These are phyloP conservation scores for Suncus etruscus DNA, from an alignment of 2,113 vertebrate species.

Conservation along the genomic window DNA sequence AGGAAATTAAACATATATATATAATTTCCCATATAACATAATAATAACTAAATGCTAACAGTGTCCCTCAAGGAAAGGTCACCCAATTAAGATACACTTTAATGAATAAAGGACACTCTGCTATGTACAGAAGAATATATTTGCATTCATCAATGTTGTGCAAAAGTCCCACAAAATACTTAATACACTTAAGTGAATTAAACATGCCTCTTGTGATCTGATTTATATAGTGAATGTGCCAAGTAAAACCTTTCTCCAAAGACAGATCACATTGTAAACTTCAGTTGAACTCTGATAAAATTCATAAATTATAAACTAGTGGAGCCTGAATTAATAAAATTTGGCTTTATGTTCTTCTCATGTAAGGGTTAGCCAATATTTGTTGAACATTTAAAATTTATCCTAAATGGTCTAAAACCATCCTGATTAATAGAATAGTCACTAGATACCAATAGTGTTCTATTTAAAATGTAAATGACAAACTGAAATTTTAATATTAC, in stretches of 20 bases:
- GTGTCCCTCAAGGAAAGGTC: constrained; percentile 24
- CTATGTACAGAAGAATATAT: constrained; percentile 66
- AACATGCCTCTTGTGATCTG: constrained; percentile 70
- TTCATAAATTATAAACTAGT: constrained; percentile 72
- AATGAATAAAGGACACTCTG: constrained; percentile 69
- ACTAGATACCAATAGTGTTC: constrained; percentile 21
- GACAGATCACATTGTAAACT: constrained; percentile 76
- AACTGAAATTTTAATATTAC: constrained; percentile 30
- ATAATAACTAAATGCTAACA: constrained; percentile 50
- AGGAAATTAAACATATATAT: constrained; percentile 52
- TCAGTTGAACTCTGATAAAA: constrained; percentile 79
- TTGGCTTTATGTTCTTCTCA: constrained; percentile 62
- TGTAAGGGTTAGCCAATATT: constrained; percentile 36
- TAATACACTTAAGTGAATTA: constrained; percentile 81
- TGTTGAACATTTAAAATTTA: constrained; percentile 46
- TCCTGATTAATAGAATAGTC: constrained; percentile 11
- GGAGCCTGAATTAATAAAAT: constrained; percentile 64
- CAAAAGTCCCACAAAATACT: constrained; percentile 64
- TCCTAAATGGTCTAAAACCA: constrained; percentile 47
- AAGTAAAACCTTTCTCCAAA: constrained; percentile 70
- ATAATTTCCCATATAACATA: constrained; percentile 48
- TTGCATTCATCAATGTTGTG: constrained; percentile 72
- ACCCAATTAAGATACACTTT: constrained; percentile 55
- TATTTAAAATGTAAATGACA: constrained; percentile 1
- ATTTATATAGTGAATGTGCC: constrained; percentile 76